Base-by-base conservation (phyloP, 2,888 invertebrate species). In the Druceiella hillmani region DNA sequence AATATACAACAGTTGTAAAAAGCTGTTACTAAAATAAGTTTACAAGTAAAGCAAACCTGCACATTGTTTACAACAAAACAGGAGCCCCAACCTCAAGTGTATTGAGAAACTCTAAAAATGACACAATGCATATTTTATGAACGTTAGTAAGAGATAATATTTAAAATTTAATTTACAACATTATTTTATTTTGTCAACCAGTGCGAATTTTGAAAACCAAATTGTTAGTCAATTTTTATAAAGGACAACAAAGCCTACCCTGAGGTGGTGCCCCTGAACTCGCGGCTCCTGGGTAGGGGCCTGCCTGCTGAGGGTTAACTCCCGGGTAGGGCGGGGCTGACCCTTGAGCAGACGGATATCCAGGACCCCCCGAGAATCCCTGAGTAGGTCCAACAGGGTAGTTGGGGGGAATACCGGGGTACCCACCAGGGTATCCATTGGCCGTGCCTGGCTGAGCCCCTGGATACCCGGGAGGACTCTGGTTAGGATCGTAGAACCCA, bases 341-440 rank as follows among this genome's bases (percentile, higher is more conserved):
- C 60, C 61, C 51, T 64, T 64, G 62, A 55, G 60, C 41, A 36
- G 45, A 44, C 31, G 47, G 53, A 34, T 62, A 52, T 32, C 53
- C 54, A 6, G 47, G 45, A 20, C 53, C 50, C 15, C 52, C 54
- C 10, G 51, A 37, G 17, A 47, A 49, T n/a, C 38, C 39, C 17
- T 33, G 20, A 17, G 17, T 33, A 16, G 11, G 33, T 4, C 38
- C 16, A 4, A 30, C 40, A 4, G 42, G 34, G 14, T 34, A 22
- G 12, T 42, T 36, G 1, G 44, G 36, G 4, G 37, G 57, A 9
- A 56, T 57, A 47, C 58, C 50, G 38, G 62, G 38, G 32, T 37
- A 47, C 12, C 43, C 41, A 9, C 33, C 36, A 15, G 25, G 33
- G 24, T 32, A 61, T 36, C 63, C 62, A 57, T 4, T 55, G 49